Base-by-base conservation (phyloP, 2,888 invertebrate species). In the Theodoxus fluviatilis region DNA sequence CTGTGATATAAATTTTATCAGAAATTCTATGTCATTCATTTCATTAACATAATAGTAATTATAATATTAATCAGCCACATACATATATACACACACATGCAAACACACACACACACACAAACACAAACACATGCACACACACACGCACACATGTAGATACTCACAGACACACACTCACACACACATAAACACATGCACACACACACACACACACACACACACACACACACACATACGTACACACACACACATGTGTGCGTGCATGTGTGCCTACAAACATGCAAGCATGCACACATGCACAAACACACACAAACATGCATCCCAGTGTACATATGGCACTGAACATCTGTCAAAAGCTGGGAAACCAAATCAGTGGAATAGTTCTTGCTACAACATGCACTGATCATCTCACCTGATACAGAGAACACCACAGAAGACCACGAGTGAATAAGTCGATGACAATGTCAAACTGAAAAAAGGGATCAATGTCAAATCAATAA, bases 401-500 rank as follows among this genome's bases (percentile, higher is more conserved):
- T n/a, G 18, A 15, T n/a, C 7, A 43, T 35, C 63, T 61, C 55
- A 72, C 72, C 55, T 59, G 47, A 52, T 37, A 31, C 40, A 72
- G 31, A 38, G 76, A 68, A 73, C 81, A 79, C 84, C 84, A 84
- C 7, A 84, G 68, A 49, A 81, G 75, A 6, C 83, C 82, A 68
- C 84, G 71, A 33, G 79, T 76, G n/a, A 83, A 71, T 37, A 81
- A 76, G 67, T 84, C 84, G 37, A 72, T 52, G 12, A 69, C 69
- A 25, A 85, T 79, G 75, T 84, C 84, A 68, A 85, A 78, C 84
- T 84, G 78, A 66, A 79, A 79, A 43, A n/a, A n/a, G n/a, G n/a
- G n/a, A n/a, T n/a, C n/a, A n/a, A n/a, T n/a, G n/a, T n/a, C n/a
- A n/a, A n/a, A n/a, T n/a, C n/a, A n/a, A n/a, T n/a, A n/a, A 52